Percentiles rank a stretch among this genome's conserved stretches.
Conservation (phyloP, 2,888 invertebrate species). For the Psylliodes chrysocephalus region DNA sequence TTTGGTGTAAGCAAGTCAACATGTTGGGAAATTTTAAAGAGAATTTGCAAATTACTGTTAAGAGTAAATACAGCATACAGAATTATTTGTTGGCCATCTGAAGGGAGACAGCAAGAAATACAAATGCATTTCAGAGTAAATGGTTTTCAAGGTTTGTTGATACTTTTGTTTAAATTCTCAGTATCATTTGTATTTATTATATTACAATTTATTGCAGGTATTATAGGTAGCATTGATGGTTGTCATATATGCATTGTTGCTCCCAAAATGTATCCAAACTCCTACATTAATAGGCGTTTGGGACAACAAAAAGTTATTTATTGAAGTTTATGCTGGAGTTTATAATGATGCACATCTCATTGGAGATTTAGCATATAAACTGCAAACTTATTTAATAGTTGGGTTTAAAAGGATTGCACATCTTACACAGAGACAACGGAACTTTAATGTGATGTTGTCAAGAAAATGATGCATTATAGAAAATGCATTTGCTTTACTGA, state of each 20-base stretch:
- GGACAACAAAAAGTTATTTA: constrained; percentile 35
- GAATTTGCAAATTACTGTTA: constrained; percentile 36
- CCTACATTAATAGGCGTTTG: constrained; percentile 43
- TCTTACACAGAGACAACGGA: constrained; percentile 11
- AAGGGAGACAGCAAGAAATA: constrained; percentile 12
- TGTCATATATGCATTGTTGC: constrained; percentile 42
- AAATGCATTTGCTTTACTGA: not conserved
- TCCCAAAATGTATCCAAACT: constrained; percentile 39
- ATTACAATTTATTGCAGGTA: not conserved
- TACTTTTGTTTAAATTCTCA: no score
- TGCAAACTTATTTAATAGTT: no score
- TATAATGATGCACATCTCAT: no score
- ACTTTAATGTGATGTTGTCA: not conserved
- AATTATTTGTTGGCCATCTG: constrained; percentile 25
- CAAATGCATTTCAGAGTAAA: no score
- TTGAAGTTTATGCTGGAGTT: constrained; percentile 40
- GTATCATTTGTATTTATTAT: no score
- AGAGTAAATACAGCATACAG: constrained; percentile 29
- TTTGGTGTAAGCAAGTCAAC: constrained; percentile 42
- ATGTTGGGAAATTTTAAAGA: constrained; percentile 42
- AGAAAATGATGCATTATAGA: not conserved
- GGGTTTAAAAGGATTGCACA: constrained; percentile 21
- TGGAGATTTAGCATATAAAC: no score
- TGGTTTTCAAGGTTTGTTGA: no score
- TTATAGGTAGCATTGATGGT: constrained; percentile 37